Evolutionary conservation across 2,797 vertebrate genomes (phyloP).

Genomic region (Neosilurus mollespiculum): DNA sequence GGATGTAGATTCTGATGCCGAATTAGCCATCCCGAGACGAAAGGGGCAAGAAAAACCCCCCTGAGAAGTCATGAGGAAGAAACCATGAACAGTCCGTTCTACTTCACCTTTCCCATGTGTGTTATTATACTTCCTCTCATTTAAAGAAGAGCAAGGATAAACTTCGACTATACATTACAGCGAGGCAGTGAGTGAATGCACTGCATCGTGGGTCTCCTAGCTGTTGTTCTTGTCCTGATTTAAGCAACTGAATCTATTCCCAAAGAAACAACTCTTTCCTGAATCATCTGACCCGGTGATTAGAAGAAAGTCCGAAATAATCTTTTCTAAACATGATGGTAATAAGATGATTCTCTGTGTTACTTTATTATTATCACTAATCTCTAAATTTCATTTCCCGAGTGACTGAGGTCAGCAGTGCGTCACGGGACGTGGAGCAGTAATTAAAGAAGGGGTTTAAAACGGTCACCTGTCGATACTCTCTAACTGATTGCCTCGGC

Average conservation of each 20-base stretch:
- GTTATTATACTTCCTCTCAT: background rate
- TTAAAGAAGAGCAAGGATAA: background rate
- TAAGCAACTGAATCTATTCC: constrained; percentile 42
- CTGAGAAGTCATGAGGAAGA: background rate
- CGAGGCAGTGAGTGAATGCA: background rate
- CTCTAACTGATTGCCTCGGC: constrained; percentile 58
- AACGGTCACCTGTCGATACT: constrained; percentile 62
- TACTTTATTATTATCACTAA: constrained; percentile 46
- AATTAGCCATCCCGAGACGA: background rate
- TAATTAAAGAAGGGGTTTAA: constrained; percentile 60
- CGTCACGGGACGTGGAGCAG: constrained; percentile 62
- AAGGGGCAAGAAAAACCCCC: background rate
- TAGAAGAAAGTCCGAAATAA: background rate
- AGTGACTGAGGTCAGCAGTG: constrained; percentile 59
- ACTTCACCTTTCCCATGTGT: no score
- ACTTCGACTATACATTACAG: background rate
- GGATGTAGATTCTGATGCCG: background rate
- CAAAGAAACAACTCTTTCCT: constrained; percentile 11
- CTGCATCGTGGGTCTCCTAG: constrained; percentile 46
- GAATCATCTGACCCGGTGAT: background rate
- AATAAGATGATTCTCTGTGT: background rate
- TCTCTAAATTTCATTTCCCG: constrained; percentile 60
- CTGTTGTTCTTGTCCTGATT: constrained; percentile 20
- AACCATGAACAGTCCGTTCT: background rate
- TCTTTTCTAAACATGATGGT: background rate